These are phyloP conservation scores for Argopecten irradians DNA, from an alignment of 1,140 invertebrate species.

Conservation along the genomic window DNA sequence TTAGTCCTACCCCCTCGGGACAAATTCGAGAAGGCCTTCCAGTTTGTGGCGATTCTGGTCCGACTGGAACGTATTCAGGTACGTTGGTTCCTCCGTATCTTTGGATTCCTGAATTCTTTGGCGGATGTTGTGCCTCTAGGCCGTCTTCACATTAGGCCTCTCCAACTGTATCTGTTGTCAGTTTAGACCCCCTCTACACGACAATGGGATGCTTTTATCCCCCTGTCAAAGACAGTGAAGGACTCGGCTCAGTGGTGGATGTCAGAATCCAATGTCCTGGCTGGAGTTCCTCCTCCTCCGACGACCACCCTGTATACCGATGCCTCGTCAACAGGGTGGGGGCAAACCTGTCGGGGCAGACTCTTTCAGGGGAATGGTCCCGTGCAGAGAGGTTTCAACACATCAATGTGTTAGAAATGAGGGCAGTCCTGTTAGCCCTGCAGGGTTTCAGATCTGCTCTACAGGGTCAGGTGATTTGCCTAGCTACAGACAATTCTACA, in stretches of 20 bases:
- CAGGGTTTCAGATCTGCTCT: neutral
- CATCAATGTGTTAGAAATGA: slow-evolving; percentile 29
- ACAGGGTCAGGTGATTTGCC: neutral
- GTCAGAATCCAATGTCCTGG: neutral
- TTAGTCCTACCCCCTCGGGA: too few relatives aligned
- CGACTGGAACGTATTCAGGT: too few relatives aligned
- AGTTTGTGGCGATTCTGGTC: too few relatives aligned
- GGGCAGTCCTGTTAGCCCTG: neutral
- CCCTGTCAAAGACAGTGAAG: neutral
- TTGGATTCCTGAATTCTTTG: too few relatives aligned
- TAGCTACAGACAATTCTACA: neutral
- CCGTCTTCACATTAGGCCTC: too few relatives aligned
- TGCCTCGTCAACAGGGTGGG: neutral
- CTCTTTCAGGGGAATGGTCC: neutral
- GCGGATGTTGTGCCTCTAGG: too few relatives aligned
- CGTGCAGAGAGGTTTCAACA: neutral
- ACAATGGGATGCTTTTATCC: neutral
- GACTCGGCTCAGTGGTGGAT: neutral
- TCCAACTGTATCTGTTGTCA: too few relatives aligned
- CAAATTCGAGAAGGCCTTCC: too few relatives aligned
- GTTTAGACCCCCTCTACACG: too few relatives aligned
- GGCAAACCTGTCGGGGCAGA: neutral
- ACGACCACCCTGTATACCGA: too few relatives aligned
- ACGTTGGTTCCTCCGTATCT: too few relatives aligned
- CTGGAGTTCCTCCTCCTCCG: neutral